Conservation (phyloP, 2,797 vertebrate species). For the Pristis pectinata region DNA sequence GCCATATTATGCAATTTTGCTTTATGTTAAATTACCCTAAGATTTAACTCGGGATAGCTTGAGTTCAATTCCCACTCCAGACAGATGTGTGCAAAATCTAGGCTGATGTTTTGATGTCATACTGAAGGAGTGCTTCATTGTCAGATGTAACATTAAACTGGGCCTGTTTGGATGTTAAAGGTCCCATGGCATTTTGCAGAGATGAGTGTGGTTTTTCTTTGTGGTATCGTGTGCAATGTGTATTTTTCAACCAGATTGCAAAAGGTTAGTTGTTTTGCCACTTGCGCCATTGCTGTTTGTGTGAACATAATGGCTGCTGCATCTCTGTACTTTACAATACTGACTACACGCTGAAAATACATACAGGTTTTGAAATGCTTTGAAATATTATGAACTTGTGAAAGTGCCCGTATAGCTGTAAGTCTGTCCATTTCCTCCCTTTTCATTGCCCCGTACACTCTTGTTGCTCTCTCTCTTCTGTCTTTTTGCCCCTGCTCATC, state of each 20-base stretch:
- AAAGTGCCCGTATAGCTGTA: neutral
- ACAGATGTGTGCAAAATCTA: neutral
- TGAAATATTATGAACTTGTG: neutral
- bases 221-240: neutral
- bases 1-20: neutral
- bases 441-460: no score
- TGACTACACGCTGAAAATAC: neutral
- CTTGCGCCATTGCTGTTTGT: neutral
- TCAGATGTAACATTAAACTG: neutral
- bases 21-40: constrained; percentile 2
- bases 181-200: neutral
- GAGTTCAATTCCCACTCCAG: constrained; percentile 1
- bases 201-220: no score
- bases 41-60: constrained; percentile 35
- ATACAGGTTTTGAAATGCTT: neutral
- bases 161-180: neutral
- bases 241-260: neutral
- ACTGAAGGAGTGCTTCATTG: neutral
- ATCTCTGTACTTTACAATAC: neutral
- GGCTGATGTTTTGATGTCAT: neutral
- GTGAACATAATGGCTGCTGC: neutral
- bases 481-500: no score
- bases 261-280: neutral
- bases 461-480: neutral
- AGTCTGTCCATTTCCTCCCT: neutral